These are phyloP conservation scores for Leptopilina clavipes DNA, from an alignment of 1,140 invertebrate species.

Conservation along the genomic window DNA sequence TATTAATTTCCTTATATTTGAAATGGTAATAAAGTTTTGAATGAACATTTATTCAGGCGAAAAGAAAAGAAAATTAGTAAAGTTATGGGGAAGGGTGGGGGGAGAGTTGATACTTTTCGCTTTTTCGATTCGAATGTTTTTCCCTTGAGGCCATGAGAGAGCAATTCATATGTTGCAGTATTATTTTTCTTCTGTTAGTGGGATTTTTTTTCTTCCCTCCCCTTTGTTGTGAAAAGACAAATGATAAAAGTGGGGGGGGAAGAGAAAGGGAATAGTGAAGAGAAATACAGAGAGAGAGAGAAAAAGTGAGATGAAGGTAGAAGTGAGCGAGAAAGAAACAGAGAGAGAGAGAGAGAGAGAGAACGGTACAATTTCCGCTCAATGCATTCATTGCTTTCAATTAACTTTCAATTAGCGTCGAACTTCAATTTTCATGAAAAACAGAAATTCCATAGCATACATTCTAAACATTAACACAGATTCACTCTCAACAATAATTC, in stretches of 20 bases:
- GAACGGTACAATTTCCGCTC: slow-evolving; percentile 6
- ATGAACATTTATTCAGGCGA: neutral
- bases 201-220: neutral
- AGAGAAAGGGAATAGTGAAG: neutral
- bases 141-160: slow-evolving; percentile 12
- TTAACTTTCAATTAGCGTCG: slow-evolving; percentile 40
- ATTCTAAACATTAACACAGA: slow-evolving; percentile 13
- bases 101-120: slow-evolving; percentile 10
- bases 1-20: neutral
- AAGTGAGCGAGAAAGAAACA: no score
- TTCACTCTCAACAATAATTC: slow-evolving; percentile 11
- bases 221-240: neutral
- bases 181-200: slow-evolving; percentile 34
- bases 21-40: neutral
- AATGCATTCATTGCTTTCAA: slow-evolving; percentile 40
- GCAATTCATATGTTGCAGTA: slow-evolving; percentile 33
- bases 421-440: slow-evolving; percentile 39
- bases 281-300: neutral
- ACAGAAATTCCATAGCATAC: slow-evolving; percentile 37
- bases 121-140: slow-evolving; percentile 34
- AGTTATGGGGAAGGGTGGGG: neutral
- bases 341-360: neutral
- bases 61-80: neutral
- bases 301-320: no score
- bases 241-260: neutral